Evolutionary conservation across 2,797 vertebrate genomes (phyloP), one percentile per base, ranked within the genome.

Genomic region (Oreonectes daqikongensis): DNA sequence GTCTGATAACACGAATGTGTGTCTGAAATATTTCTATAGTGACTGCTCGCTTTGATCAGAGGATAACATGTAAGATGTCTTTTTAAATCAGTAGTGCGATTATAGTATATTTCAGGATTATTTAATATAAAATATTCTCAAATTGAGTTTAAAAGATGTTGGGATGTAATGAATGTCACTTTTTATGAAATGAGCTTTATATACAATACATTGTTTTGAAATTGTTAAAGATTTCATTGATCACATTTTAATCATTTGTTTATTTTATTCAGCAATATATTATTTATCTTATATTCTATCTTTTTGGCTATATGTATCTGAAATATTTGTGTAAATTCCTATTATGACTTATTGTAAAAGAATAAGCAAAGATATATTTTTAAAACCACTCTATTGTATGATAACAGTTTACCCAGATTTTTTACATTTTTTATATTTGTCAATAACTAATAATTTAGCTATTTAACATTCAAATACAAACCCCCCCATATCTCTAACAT

Each of bases 1-100:
- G 30, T 38, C 44, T 28, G 46, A 73, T 73, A 42, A n/a, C 20
- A 53, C 46, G 12, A 66, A 72, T 70, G 68, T 55, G 50, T 70
- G 68, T 72, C 12, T 44, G 40, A 53, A 28, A 38, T 38, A 8
- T 30, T n/a, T 50, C 28, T 59, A 30, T n/a, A n/a, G n/a, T 8
- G 78, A 44, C 22, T 67, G 20, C 55, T 15, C 3, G 46, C 3
- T 38, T 28, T 35, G 3, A 26, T 50, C 22, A 59, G 55, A 55
- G 26, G 17, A 18, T 28, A 44, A 65, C 20, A 40, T 30, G 26
- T 32, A 9, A 59, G 17, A 10, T 46, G 22, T 72, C n/a, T 61
- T 30, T 60, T 59, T 22, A 5, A 26, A 60, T 46, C 40, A 48
- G 38, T 60, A 8, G 7, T 60, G 15, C 24, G 15, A 12, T 32